Base-by-base conservation (phyloP, 2,888 invertebrate genomes). In the Therioaphis trifolii region DNA sequence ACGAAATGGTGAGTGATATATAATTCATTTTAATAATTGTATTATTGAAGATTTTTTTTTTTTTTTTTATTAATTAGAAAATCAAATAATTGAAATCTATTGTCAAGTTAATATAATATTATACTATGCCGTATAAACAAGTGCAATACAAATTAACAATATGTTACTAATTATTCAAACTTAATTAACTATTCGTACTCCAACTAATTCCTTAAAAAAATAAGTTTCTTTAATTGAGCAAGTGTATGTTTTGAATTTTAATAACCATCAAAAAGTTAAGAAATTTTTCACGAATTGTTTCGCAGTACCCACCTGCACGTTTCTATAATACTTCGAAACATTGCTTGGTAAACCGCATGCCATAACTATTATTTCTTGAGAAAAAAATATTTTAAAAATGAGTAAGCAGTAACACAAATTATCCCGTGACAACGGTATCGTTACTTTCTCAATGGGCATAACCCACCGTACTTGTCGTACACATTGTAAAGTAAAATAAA, bases 1-100 rank as follows among this genome's bases (percentile, higher is more conserved):
- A 94, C 87, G 92, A 93, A 89, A 91, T 93, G 92, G 94, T 93
- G 89, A 80, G 84, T 84, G 15, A 29, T 29, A 18, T 4, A 11
- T 55, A 5, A 21, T n/a, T 21, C 4, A 24, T 58, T 21, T 58
- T 58, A 0, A 58, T 24, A 58, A 58, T 58, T 24, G 12, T 27
- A 58, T 21, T 21, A 35, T 14, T 29, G 15, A 29, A 63, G 4
- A n/a, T n/a, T n/a, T n/a, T n/a, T n/a, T n/a, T n/a, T n/a, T n/a
- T n/a, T n/a, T n/a, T n/a, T n/a, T n/a, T n/a, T 35, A 35, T 35
- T 35, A 35, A 35, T 29, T 15, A 12, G 4, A 14, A 63, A 3
- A n/a, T n/a, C n/a, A n/a, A n/a, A n/a, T n/a, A n/a, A 29, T 14
- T 7, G 21, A 27, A 29, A 18, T 63, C 35, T 35, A 5, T 35